These are phyloP conservation scores for Enteromius afrohamiltoni DNA, from an alignment of 2,797 vertebrate species.

Conservation along the genomic window DNA sequence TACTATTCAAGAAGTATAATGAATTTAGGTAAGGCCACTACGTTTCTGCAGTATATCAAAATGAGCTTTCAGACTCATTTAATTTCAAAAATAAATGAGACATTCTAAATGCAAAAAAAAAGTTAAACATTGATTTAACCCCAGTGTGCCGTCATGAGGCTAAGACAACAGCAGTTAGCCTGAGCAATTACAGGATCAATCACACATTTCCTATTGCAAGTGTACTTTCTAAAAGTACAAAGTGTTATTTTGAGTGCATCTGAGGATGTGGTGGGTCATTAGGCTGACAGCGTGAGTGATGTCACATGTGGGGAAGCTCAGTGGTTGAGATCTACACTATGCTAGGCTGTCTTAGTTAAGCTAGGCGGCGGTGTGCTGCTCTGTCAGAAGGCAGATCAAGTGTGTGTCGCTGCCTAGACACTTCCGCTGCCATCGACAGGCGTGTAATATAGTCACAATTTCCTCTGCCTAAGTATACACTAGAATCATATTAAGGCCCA, in stretches of 20 bases:
- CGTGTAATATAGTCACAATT: conserved; percentile 40
- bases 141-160: background rate
- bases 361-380: conserved; percentile 1
- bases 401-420: conserved; percentile 34
- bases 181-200: conserved; percentile 36
- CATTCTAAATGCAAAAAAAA: background rate
- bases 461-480: conserved; percentile 16
- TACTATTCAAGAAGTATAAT: background rate
- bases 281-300: conserved; percentile 32
- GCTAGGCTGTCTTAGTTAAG: conserved; percentile 1
- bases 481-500: background rate
- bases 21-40: background rate
- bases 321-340: conserved; percentile 19
- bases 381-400: conserved; percentile 43
- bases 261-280: conserved; percentile 42
- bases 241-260: conserved; percentile 35
- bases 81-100: background rate
- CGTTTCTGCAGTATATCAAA: background rate
- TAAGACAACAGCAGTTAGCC: conserved; percentile 45
- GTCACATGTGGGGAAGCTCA: conserved; percentile 28
- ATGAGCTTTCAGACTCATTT: background rate
- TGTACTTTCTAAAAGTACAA: conserved; percentile 28
- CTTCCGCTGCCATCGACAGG: conserved; percentile 36
- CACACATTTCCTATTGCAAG: conserved; percentile 29
- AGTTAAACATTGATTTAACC: background rate